Base-by-base conservation (phyloP, 2,888 invertebrate species). In the Eilema sororculum region DNA sequence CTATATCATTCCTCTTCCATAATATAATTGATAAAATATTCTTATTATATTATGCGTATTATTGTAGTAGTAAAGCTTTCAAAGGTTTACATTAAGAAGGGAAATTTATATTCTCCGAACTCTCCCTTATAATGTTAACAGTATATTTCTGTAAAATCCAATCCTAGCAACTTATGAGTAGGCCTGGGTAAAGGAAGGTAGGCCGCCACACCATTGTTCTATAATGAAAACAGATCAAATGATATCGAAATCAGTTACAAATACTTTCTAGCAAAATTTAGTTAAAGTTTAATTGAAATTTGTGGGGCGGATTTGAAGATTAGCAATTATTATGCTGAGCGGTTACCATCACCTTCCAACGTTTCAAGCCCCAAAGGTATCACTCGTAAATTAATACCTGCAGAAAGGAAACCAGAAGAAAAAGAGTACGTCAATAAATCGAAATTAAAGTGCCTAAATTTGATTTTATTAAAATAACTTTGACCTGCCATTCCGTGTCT, bases 1-100 rank as follows among this genome's bases (percentile, higher is more conserved):
- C 22, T 46, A 68, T 68, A 64, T 64, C 58, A 10, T 68, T 68
- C 46, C 58, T 16, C 37, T 63, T 58, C 62, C 28, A 28, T 46
- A 64, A 59, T 64, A 46, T 63, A 58, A 58, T 64, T 33, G 30
- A 68, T 62, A 52, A 37, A 28, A 25, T 58, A 37, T 64, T 64
- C n/a, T 13, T 58, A 22, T 52, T 33, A n/a, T 63, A 25, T 58
- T 58, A 58, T 58, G 58, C 58, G 6, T 25, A 58, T 58, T 28
- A 58, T 58, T 58, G n/a, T 25, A 28, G 16, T 46, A 28, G 16
- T 64, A 52, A 52, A 52, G 52, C 52, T n/a, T 52, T 52, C 12
- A 46, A 28, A 46, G 20, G 25, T 25, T 63, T 12, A n/a, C 10
- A 52, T 46, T 64, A n/a, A n/a, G 6, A 28, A 64, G 6, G 16